These are phyloP conservation scores for Chromoteleia sp. DNA, from an alignment of 2,888 invertebrate species.

Conservation along the genomic window DNA sequence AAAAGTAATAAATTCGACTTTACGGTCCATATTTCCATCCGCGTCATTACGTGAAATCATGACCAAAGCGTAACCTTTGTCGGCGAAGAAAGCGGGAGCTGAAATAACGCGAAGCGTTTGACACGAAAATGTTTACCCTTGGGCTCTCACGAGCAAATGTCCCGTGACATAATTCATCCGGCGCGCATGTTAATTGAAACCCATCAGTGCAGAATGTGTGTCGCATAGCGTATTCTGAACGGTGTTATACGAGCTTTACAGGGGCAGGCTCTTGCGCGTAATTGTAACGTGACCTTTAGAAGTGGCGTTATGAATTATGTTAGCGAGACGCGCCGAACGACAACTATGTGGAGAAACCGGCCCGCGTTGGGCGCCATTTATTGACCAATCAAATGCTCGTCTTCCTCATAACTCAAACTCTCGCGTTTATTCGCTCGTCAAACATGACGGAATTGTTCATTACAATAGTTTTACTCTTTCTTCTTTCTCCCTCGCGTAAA, in stretches of 20 bases:
- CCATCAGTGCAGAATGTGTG: constrained; percentile 40
- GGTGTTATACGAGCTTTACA: constrained; percentile 17
- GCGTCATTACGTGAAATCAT: constrained; percentile 23
- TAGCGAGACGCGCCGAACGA: neutral
- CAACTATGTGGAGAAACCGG: constrained; percentile 13
- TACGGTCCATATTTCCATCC: constrained; percentile 7
- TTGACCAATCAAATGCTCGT: constrained; percentile 19
- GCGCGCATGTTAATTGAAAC: constrained; percentile 51
- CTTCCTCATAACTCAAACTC: constrained; percentile 18
- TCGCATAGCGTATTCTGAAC: constrained; percentile 11
- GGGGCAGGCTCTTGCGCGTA: constrained; percentile 32
- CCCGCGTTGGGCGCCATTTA: constrained; percentile 4
- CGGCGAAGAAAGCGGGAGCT: neutral
- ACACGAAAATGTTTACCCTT: constrained; percentile 37
- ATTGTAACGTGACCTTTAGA: constrained; percentile 55
- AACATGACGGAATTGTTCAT: neutral
- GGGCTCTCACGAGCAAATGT: constrained; percentile 13
- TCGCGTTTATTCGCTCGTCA: neutral
- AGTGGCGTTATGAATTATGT: constrained; percentile 38
- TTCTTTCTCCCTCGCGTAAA: too few species aligned
- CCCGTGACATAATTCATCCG: constrained; percentile 47
- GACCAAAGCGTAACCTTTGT: neutral
- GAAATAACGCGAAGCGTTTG: constrained; percentile 9
- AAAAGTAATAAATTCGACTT: constrained; percentile 33
- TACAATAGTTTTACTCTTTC: too few species aligned